Percentiles rank a stretch among this genome's conserved stretches.
These are phyloP conservation scores for Eumeta japonica DNA, from an alignment of 1,140 invertebrate genomes.

Conservation along the genomic window DNA sequence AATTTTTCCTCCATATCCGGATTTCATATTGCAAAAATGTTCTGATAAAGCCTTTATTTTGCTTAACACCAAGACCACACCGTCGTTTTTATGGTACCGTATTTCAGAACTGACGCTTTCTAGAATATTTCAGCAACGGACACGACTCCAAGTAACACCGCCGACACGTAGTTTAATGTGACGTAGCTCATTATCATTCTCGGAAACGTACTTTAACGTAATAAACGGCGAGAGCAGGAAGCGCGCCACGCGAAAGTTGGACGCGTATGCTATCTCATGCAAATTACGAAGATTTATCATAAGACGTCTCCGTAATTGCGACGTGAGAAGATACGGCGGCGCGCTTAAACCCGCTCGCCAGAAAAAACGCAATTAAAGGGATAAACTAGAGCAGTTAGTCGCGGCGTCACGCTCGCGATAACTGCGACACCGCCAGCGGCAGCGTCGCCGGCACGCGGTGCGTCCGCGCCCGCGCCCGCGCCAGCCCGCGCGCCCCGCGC, in stretches of 20 bases:
- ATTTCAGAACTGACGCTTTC: constrained; percentile 1
- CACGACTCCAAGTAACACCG: constrained; percentile 12
- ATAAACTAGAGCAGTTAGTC: constrained; percentile 51
- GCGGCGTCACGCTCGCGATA: constrained; percentile 35
- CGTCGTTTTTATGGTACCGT: no score
- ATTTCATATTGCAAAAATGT: no score
- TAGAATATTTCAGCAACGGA: constrained; percentile 1
- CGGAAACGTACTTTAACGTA: constrained; percentile 50
- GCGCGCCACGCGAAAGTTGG: constrained; percentile 46
- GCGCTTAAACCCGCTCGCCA: constrained; percentile 43
- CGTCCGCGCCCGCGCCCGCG: constrained; percentile 21
- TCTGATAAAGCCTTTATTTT: no score
- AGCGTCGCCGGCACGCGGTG: constrained; percentile 7
- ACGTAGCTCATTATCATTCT: constrained; percentile 53
- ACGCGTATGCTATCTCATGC: constrained; percentile 57
- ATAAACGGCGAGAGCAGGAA: constrained; percentile 53
- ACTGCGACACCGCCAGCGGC: constrained; percentile 16
- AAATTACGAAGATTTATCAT: constrained; percentile 59
- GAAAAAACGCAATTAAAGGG: constrained; percentile 58
- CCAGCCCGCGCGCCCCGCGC: constrained; percentile 18
- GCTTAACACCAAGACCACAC: no score
- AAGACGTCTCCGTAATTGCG: constrained; percentile 55
- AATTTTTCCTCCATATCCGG: no score
- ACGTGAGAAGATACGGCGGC: constrained; percentile 54
- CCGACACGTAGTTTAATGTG: constrained; percentile 44